These are phyloP conservation scores for Nemopilema nomurai DNA, from an alignment of 30 jellyfish, hydroid and myxozoan genomes.

Conservation along the genomic window DNA sequence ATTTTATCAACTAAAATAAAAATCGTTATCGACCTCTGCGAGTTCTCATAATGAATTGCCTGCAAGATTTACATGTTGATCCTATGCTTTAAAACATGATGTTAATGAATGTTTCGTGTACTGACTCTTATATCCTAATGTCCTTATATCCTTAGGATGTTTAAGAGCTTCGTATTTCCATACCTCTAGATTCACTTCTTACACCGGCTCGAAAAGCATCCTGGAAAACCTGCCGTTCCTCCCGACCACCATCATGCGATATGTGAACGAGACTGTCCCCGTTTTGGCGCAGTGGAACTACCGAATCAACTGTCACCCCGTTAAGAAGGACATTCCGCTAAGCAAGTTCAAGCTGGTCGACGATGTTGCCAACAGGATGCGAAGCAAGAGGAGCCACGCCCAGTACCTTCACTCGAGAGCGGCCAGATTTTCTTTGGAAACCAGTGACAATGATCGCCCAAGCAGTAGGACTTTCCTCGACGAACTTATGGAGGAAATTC, in stretches of 20 bases:
- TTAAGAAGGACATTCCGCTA: slow-evolving; percentile 72
- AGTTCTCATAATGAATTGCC: too few species aligned
- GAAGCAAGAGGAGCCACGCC: slow-evolving; percentile 28
- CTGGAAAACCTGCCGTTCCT: slow-evolving; percentile 86
- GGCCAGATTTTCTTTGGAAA: slow-evolving; percentile 84
- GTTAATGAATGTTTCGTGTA: too few species aligned
- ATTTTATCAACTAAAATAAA: too few species aligned
- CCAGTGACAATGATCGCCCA: slow-evolving; percentile 46
- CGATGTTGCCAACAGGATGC: slow-evolving; percentile 84
- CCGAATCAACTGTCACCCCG: slow-evolving; percentile 80
- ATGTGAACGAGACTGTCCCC: slow-evolving; percentile 68
- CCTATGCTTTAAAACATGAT: too few species aligned
- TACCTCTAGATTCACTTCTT: slow-evolving; percentile 61
- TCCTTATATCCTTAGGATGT: too few species aligned
- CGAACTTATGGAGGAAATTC: slow-evolving; percentile 90
- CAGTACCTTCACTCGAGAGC: slow-evolving; percentile 69
- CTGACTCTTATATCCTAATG: too few species aligned
- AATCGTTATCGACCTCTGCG: too few species aligned
- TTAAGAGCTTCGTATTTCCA: not conserved
- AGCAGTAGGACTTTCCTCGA: slow-evolving; percentile 53
- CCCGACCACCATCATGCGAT: slow-evolving; percentile 91
- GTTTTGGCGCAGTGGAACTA: slow-evolving; percentile 96
- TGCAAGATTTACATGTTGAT: too few species aligned
- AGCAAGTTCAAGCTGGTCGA: slow-evolving; percentile 72
- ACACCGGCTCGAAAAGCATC: slow-evolving; percentile 81